Evolutionary conservation across 2,113 vertebrate species (phyloP), one percentile per base, ranked within the genome.

Genomic region (Monopterus albus): DNA sequence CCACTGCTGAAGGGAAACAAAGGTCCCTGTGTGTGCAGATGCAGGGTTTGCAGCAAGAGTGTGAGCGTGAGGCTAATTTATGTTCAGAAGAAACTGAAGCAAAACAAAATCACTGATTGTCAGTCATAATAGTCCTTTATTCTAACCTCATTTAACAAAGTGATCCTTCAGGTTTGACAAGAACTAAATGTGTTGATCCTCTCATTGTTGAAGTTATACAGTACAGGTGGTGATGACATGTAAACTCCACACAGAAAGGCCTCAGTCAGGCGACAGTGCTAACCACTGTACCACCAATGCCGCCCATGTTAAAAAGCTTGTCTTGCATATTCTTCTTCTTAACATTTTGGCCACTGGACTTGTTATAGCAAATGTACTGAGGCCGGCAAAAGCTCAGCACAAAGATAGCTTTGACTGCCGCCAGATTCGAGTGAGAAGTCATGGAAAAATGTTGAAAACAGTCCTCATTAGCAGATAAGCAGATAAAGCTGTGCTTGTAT

Each of bases 1-100:
- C 78, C 70, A 45, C 78, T 62, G 73, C 61, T 60, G 26, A 23
- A 57, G 69, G 75, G 72, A 62, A 61, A 69, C 67, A 74, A 52
- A 35, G 63, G 75, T 21, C 46, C 43, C 53, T 18, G 42, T 40
- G 47, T 42, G 42, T 36, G 42, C n/a, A n/a, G n/a, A n/a, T 20
- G 50, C 26, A 18, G 51, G 26, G 50, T 52, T 21, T 51, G 33
- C 36, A 66, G 56, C n/a, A 35, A 36, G 38, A 33, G 43, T 1
- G 9, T 4, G 47, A 65, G 62, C 63, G 8, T 23, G 53, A 49
- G 74, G 52, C 57, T 78, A 28, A 82, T 78, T 66, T 56, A 49
- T 39, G 57, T 52, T 56, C 61, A 56, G 20, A 68, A 49, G 53
- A 39, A 76, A 71, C 15, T 5, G 72, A 58, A 45, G 61, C 57